Evolutionary conservation across 2,888 invertebrate genomes (phyloP).

Genomic region (Strigamia maritima): DNA sequence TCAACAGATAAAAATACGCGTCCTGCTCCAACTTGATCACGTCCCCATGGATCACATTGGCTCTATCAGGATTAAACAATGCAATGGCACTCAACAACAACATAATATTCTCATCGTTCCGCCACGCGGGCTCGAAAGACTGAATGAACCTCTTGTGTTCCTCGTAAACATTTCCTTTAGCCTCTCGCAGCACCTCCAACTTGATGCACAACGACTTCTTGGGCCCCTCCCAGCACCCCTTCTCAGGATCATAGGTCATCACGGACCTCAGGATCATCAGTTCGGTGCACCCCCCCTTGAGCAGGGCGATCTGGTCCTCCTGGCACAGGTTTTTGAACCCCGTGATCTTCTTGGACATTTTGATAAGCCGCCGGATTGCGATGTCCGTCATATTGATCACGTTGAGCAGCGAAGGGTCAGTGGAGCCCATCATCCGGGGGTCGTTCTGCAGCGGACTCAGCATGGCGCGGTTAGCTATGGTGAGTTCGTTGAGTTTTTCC

Average conservation of each 20-base stretch:
- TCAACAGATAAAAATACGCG: conserved; percentile 81
- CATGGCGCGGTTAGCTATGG: conserved; percentile 79
- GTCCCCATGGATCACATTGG: conserved; percentile 75
- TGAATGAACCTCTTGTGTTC: conserved; percentile 80
- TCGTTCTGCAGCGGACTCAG: conserved; percentile 81
- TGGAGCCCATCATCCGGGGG: conserved; percentile 48
- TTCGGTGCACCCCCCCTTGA: conserved; percentile 93
- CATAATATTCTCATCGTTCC: conserved; percentile 83
- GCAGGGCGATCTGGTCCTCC: conserved; percentile 81
- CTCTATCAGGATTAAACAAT: conserved; percentile 79
- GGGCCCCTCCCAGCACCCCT: conserved; percentile 81
- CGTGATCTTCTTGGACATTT: conserved; percentile 60
- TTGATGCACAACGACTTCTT: conserved; percentile 62
- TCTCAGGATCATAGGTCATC: conserved; percentile 83
- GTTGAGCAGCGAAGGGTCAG: conserved; percentile 63
- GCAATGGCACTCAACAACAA: conserved; percentile 86
- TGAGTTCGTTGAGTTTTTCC: conserved; percentile 76
- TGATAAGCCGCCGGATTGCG: conserved; percentile 73
- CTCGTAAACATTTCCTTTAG: conserved; percentile 82
- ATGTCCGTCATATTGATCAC: conserved; percentile 88
- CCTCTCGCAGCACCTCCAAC: conserved; percentile 84
- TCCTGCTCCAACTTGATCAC: conserved; percentile 84
- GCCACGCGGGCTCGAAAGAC: conserved; percentile 80
- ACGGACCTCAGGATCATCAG: conserved; percentile 92
- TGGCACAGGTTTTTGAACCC: conserved; percentile 92